Evolutionary conservation across 2,113 vertebrate species (phyloP).

Genomic region (Tragelaphus strepsiceros): DNA sequence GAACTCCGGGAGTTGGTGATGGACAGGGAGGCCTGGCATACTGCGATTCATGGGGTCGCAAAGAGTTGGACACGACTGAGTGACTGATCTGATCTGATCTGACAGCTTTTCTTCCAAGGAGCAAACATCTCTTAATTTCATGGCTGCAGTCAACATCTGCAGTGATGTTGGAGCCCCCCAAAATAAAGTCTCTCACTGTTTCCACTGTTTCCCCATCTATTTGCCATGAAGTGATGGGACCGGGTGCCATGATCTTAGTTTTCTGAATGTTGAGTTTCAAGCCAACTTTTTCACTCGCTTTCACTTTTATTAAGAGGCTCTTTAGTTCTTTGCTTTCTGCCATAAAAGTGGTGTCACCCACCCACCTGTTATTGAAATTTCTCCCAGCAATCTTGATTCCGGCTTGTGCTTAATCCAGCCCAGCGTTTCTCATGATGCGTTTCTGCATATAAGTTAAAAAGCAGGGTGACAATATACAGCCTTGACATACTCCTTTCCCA

Average conservation of each 20-base stretch:
- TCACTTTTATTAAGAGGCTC: background rate
- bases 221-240: background rate
- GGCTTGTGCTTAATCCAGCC: too few species aligned
- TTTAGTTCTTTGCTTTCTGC: too few species aligned
- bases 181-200: background rate
- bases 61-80: background rate
- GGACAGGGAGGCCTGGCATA: background rate
- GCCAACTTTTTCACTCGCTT: background rate
- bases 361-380: too few species aligned
- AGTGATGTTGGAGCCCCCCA: background rate
- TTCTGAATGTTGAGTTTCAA: background rate
- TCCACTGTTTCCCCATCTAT: background rate
- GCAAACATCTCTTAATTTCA: background rate
- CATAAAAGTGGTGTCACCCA: too few species aligned
- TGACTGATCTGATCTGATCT: background rate
- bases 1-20: background rate
- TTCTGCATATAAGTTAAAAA: too few species aligned
- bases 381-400: too few species aligned
- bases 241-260: background rate
- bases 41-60: fast-evolving
- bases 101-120: background rate
- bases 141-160: background rate
- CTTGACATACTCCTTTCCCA: too few species aligned
- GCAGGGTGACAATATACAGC: too few species aligned
- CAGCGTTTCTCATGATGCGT: too few species aligned